Evolutionary conservation across 2,113 vertebrate species (phyloP), one percentile per base, ranked within the genome.

Genomic region (Tupaia chinensis): DNA sequence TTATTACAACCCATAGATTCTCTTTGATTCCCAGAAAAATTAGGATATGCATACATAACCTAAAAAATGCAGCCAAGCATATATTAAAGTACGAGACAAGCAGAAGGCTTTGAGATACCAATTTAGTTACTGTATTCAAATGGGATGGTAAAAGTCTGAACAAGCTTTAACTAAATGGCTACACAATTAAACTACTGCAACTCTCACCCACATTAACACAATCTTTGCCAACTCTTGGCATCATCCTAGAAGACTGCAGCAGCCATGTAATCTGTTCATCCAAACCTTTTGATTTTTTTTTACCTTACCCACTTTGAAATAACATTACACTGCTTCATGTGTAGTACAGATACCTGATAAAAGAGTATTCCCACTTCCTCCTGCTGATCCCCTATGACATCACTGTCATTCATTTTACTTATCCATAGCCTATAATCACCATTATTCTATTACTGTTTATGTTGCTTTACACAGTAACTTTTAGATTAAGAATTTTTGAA

Each of bases 11-110:
- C 9, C 10, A 78, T 44, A 78, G 81, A 60, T 86, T 29, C 58
- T 80, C 53, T 15, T 77, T 22, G 27, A 72, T 85, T 85, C 34
- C 44, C 82, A 76, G 80, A 94, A 94, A 66, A 94, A 82, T 78
- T 73, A 56, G 56, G 44, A 88, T 84, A 32, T 78, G 69, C 88
- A 1, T 16, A 60, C 2, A 77, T 72, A 53, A 74, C 56, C 4
- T 69, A 86, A 84, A 60, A 60, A 29, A 88, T 60, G 11, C n/a
- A 95, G 13, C 22, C 68, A 83, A 93, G 76, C 6, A 22, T 92
- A 84, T 72, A 76, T 65, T 76, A 97, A 89, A 83, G 5, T 77
- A 92, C 0, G 25, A 78, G 8, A 76, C 25, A 88, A 88, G 19
- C 15, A 72, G 12, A 92, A 87, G 7, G 10, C 25, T 91, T 93